phyloP scores from a whole-genome alignment of 2,888 invertebrate species.

The Orthosia incerta region DNA sequence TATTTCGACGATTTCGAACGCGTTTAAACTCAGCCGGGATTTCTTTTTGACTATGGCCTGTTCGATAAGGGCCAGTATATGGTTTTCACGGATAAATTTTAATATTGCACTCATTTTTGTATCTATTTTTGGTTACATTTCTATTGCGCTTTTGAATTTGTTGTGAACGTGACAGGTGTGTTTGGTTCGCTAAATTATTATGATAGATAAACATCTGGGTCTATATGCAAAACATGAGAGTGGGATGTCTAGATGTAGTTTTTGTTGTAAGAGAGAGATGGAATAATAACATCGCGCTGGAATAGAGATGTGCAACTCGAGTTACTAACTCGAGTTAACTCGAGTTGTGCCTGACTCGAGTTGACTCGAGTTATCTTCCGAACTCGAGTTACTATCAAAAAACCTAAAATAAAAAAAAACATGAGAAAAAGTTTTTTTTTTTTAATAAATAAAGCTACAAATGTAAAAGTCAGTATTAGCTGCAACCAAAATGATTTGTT shows the following conservation, averaged over 20 bases:
- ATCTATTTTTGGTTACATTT: conserved; percentile 73
- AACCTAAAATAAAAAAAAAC: too few relatives aligned
- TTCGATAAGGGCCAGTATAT: conserved; percentile 93
- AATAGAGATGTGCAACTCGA: too few relatives aligned
- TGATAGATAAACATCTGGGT: conserved; percentile 39
- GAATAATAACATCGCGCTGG: conserved; percentile 42
- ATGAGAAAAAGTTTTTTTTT: too few relatives aligned
- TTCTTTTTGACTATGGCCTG: conserved; percentile 91
- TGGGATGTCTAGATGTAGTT: neutral
- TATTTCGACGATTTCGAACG: conserved; percentile 92
- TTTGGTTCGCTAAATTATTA: conserved; percentile 22
- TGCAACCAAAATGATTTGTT: too few relatives aligned
- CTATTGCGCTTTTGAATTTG: conserved; percentile 85
- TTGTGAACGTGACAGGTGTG: conserved; percentile 71
- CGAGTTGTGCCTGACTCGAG: too few relatives aligned
- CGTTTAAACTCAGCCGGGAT: conserved; percentile 91
- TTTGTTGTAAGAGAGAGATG: conserved; percentile 25
- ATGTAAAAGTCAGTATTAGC: too few relatives aligned
- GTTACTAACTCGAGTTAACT: too few relatives aligned
- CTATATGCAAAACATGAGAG: conserved; percentile 27
- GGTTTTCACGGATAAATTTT: conserved; percentile 93
- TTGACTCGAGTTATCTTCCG: too few relatives aligned
- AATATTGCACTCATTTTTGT: conserved; percentile 92
- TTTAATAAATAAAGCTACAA: too few relatives aligned
- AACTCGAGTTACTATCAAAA: too few relatives aligned